These are phyloP conservation scores for Ceratina japonica DNA, from an alignment of 1,140 invertebrate genomes.

Conservation along the genomic window DNA sequence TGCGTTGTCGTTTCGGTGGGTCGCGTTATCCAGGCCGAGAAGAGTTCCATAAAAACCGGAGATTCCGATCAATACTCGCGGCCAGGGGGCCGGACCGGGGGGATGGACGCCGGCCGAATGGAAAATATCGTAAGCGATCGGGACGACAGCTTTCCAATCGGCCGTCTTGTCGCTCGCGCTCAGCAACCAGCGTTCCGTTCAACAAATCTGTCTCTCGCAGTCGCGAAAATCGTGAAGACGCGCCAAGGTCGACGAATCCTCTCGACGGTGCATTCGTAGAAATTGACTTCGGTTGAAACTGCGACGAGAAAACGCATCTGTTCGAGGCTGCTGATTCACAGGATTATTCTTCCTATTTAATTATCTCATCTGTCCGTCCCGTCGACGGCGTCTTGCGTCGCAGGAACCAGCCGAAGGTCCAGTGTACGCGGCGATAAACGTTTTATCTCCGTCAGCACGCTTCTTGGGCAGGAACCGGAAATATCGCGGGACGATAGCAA, in stretches of 20 bases:
- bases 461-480: slow-evolving; percentile 77
- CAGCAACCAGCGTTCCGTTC: neutral
- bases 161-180: slow-evolving; percentile 17
- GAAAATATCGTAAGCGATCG: slow-evolving; percentile 24
- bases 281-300: no score
- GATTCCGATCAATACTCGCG: slow-evolving; percentile 28
- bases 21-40: slow-evolving; percentile 21
- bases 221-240: neutral
- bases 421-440: slow-evolving; percentile 58
- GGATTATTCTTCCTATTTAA: slow-evolving; percentile 62
- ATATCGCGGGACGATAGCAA: slow-evolving; percentile 67
- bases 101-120: slow-evolving; percentile 3
- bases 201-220: slow-evolving; percentile 14
- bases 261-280: slow-evolving; percentile 9
- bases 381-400: slow-evolving; percentile 21
- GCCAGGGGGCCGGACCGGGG: slow-evolving; percentile 1
- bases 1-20: neutral
- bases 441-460: slow-evolving; percentile 71
- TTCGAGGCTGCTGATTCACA: slow-evolving; percentile 61
- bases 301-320: slow-evolving; percentile 55
- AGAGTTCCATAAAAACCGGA: slow-evolving; percentile 22
- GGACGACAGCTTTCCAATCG: slow-evolving; percentile 36
- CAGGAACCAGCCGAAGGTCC: slow-evolving; percentile 54
- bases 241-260: neutral
- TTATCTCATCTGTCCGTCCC: slow-evolving; percentile 55